A percentile compares a stretch with the other conserved stretches of the same genome.
These are phyloP conservation scores for Chaetorhynchus papuensis DNA, from an alignment of 2,113 vertebrate genomes.

Conservation along the genomic window DNA sequence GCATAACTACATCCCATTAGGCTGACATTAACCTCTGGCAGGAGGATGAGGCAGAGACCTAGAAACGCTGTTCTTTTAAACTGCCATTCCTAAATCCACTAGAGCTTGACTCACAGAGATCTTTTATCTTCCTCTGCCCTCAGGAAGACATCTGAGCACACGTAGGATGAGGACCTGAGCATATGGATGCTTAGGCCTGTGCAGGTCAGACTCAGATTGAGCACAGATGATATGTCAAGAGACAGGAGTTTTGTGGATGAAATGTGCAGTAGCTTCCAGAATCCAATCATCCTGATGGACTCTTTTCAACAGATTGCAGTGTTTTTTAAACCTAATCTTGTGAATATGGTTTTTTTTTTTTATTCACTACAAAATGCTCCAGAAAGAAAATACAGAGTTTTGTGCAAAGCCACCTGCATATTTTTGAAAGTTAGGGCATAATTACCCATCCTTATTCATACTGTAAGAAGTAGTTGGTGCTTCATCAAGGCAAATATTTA, in stretches of 20 bases:
- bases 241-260: background rate
- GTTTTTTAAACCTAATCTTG: background rate
- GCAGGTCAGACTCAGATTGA: background rate
- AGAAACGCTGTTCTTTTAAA: background rate
- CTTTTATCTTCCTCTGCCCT: background rate
- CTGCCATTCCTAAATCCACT: background rate
- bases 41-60: background rate
- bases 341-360: background rate
- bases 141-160: background rate
- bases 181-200: background rate
- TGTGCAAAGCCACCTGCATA: background rate
- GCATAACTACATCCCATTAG: background rate
- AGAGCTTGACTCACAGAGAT: background rate
- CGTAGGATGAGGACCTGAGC: background rate
- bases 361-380: background rate
- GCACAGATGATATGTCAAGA: background rate
- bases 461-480: background rate
- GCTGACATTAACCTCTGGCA: background rate
- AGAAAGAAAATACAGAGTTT: background rate
- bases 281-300: background rate
- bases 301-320: background rate
- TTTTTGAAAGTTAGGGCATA: background rate
- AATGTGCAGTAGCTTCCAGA: background rate
- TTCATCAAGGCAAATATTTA: slow-evolving; percentile 5
- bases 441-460: background rate